Base-by-base conservation (phyloP, 2,888 invertebrate genomes). In the Tholera decimalis region DNA sequence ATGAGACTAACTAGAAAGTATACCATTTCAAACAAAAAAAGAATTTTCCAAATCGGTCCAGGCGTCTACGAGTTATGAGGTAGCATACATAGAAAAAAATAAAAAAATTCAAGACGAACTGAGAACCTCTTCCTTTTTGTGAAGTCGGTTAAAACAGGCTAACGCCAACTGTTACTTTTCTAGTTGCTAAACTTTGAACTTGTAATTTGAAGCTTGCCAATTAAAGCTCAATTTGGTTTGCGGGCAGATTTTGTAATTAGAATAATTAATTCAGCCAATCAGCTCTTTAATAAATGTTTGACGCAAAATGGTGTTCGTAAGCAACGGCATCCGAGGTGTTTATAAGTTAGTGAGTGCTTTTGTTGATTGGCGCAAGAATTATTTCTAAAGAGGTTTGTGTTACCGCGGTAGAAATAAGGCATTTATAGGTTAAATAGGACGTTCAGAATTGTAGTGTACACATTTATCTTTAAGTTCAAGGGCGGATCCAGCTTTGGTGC, bases 261-360 rank as follows among this genome's bases (percentile, higher is more conserved):
- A 15, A 49, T 59, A 41, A 57, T 15, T 24, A 24, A 20, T 3
- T 7, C 18, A 18, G 22, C 15, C 11, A 56, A 39, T 56, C 13
- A 59, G 24, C 41, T 24, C 28, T 22, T 22, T 28, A 30, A 54
- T 46, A 44, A 55, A 46, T 46, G n/a, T 39, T 54, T 28, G 26
- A 28, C 15, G 11, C n/a, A n/a, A 9, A 9, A 20, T 28, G 28
- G n/a, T 55, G n/a, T 22, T 37, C 20, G 28, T 9, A n/a, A 39
- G 22, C 13, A 13, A 28, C 55, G 8, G 55, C 22, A 28, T 18
- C 7, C 18, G 7, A 41, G 30, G 22, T 41, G 22, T 2, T 39
- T 13, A 41, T 41, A 22, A 39, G 22, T 18, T 22, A 55, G 13
- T 30, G 39, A 22, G 37, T 54, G 11, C 13, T 58, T 39, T 22